These are phyloP conservation scores for Halictus rubicundus DNA, from an alignment of 1,140 invertebrate species.

Conservation along the genomic window DNA sequence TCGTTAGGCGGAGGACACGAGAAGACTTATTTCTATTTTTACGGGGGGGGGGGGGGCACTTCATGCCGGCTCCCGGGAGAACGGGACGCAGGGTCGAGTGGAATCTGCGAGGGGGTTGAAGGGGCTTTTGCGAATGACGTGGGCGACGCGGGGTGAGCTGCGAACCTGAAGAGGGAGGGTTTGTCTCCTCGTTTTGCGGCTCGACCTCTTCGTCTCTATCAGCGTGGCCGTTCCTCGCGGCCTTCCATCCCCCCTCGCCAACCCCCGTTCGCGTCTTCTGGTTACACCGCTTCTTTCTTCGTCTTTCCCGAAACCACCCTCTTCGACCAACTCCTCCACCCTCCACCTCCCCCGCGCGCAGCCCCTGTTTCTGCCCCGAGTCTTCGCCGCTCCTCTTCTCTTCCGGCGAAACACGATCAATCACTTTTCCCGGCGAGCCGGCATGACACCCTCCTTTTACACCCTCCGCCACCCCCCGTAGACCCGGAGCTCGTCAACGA, in stretches of 20 bases:
- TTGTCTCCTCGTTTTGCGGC: slow-evolving; percentile 73
- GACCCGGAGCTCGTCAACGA: slow-evolving; percentile 63
- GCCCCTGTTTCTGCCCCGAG: slow-evolving; percentile 47
- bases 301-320: slow-evolving; percentile 6
- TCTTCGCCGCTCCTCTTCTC: slow-evolving; percentile 65
- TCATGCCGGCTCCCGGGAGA: slow-evolving; percentile 43
- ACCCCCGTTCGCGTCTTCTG: too few relatives aligned
- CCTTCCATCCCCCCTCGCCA: slow-evolving; percentile 46
- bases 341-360: slow-evolving; percentile 54
- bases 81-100: slow-evolving; percentile 64
- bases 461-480: slow-evolving; percentile 74
- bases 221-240: slow-evolving; percentile 60
- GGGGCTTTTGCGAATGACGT: slow-evolving; percentile 65
- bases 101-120: slow-evolving; percentile 63
- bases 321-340: slow-evolving; percentile 52
- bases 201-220: slow-evolving; percentile 75
- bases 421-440: slow-evolving; percentile 77
- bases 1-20: slow-evolving; percentile 45
- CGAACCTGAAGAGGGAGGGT: slow-evolving; percentile 50
- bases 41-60: slow-evolving; percentile 70
- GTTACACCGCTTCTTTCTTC: slow-evolving; percentile 8
- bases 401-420: slow-evolving; percentile 80
- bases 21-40: slow-evolving; percentile 73
- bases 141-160: slow-evolving; percentile 36
- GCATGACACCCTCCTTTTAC: slow-evolving; percentile 77